A percentile compares a stretch with the other conserved stretches of the same genome.
phyloP scores from a whole-genome alignment of 2,797 vertebrate genomes.

The Pangasius mekongensis region DNA sequence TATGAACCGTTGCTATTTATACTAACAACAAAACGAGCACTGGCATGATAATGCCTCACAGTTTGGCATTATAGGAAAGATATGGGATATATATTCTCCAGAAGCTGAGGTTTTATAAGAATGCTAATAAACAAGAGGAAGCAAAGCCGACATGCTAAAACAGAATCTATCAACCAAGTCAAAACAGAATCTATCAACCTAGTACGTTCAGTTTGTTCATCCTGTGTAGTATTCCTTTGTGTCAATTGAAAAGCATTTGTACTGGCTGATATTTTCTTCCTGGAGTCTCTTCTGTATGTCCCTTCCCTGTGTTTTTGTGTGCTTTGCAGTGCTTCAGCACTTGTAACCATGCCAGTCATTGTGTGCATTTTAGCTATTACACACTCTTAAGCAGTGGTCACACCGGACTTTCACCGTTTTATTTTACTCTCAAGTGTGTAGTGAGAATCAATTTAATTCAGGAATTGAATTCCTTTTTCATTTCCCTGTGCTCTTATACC shows the following conservation, averaged over 20 bases:
- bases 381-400: constrained; percentile 5
- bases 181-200: background rate
- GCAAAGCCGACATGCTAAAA: constrained; percentile 15
- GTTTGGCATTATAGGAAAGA: background rate
- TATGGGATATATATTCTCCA: background rate
- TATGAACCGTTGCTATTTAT: constrained; percentile 56
- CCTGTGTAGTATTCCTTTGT: constrained; percentile 44
- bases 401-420: background rate
- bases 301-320: constrained; percentile 28
- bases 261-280: constrained; percentile 29
- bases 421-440: background rate
- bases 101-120: constrained; percentile 22
- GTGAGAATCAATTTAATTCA: constrained; percentile 16
- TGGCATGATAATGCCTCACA: constrained; percentile 30
- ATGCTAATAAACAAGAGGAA: constrained; percentile 16
- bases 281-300: constrained; percentile 38
- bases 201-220: constrained; percentile 26
- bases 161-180: background rate
- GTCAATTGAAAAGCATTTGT: constrained; percentile 56
- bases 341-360: constrained; percentile 34
- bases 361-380: constrained; percentile 20
- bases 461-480: background rate
- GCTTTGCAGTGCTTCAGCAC: background rate
- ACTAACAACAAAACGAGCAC: constrained; percentile 43
- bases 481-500: constrained; percentile 6